Conservation (phyloP, 2,888 invertebrate genomes). For the Keiferia lycopersicella region DNA sequence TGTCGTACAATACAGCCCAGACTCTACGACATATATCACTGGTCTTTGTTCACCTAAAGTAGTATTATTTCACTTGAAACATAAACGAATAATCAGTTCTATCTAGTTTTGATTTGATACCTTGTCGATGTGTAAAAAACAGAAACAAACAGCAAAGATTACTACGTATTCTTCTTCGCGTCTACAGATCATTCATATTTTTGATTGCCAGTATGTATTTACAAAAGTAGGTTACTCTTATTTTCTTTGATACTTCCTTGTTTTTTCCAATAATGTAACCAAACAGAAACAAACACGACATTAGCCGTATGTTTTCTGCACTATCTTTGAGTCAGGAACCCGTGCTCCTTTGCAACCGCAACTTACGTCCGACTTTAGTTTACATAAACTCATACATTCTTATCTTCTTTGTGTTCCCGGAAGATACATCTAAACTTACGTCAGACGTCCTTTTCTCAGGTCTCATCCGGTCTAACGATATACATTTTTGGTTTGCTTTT, state of each 20-base stretch:
- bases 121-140: too few species aligned
- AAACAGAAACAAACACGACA: background rate
- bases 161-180: too few species aligned
- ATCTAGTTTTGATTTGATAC: too few species aligned
- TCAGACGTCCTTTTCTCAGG: slow-evolving; percentile 41
- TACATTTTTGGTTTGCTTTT: slow-evolving; percentile 2
- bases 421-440: slow-evolving; percentile 44
- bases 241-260: background rate
- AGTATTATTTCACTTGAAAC: too few species aligned
- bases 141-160: too few species aligned
- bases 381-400: slow-evolving; percentile 51
- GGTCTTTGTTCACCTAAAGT: too few species aligned
- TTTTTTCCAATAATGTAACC: background rate
- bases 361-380: slow-evolving; percentile 42
- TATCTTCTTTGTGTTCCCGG: slow-evolving; percentile 48
- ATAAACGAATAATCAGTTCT: too few species aligned
- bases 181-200: too few species aligned
- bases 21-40: too few species aligned
- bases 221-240: too few species aligned
- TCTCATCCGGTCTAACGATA: slow-evolving; percentile 17
- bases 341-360: slow-evolving; percentile 35
- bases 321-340: slow-evolving; percentile 30
- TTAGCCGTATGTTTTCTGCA: background rate
- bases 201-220: too few species aligned
- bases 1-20: too few species aligned